Base-by-base conservation (phyloP, 2,888 invertebrate genomes). In the Harmothoe impar region DNA sequence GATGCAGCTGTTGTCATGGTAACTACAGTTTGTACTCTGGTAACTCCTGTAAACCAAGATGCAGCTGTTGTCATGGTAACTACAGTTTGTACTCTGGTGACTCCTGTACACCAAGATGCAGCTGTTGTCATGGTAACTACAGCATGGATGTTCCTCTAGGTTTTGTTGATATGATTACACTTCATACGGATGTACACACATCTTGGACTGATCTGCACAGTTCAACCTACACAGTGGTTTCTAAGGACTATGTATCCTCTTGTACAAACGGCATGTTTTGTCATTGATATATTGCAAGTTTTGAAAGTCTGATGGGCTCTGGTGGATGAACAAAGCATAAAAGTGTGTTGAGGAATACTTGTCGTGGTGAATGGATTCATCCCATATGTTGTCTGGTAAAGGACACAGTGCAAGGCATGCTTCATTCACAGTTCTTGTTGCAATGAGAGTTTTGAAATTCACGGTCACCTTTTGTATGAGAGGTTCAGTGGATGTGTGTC, bases 221-320 rank as follows among this genome's bases (percentile, higher is more conserved):
- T 62, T 20, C 20, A 20, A 62, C 20, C 0, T 62, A 15, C 15
- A 62, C 62, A 62, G 7, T n/a, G n/a, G 62, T 20, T 5, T 62
- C 62, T n/a, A 20, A n/a, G 62, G n/a, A 62, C 62, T 3, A 3
- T 5, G 1, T n/a, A n/a, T 62, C n/a, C 20, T 62, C 7, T 62
- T n/a, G n/a, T 62, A 62, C n/a, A 62, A 62, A 62, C 62, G 3
- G 62, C 62, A 62, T 62, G 62, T 62, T 12, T 62, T 62, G 62
- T 62, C 1, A 62, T 62, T 62, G 3, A 43, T 43, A 43, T 10
- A 62, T n/a, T n/a, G 20, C 62, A 62, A 62, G 62, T 62, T n/a
- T 15, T 62, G 62, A 62, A 62, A 62, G 62, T 20, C 43, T 43
- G 43, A 43, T 43, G 43, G 5, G 43, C 43, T 43, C 10, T 7